phyloP scores from a whole-genome alignment of 2,797 vertebrate species.

The Oceanodroma leucorhoa region DNA sequence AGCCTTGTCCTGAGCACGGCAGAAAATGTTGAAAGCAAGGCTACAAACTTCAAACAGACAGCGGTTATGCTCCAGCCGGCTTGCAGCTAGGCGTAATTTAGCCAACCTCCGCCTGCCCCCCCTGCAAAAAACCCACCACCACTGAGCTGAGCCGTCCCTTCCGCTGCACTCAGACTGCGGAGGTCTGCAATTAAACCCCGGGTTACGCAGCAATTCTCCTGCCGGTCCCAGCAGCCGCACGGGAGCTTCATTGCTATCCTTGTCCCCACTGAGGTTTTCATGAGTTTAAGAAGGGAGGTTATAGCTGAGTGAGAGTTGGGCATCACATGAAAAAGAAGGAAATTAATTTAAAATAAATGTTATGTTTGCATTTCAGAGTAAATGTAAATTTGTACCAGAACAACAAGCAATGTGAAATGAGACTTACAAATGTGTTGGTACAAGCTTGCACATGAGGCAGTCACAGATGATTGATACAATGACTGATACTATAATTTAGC shows the following conservation, averaged over 20 bases:
- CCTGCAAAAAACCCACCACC: not conserved
- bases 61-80: not conserved
- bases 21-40: not conserved
- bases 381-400: not conserved
- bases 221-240: not conserved
- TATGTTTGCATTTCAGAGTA: not conserved
- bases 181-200: not conserved
- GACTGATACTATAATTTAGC: slow-evolving; percentile 19
- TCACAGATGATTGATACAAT: slow-evolving; percentile 20
- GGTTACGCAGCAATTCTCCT: not conserved
- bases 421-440: not conserved
- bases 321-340: not conserved
- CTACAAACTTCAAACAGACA: not conserved
- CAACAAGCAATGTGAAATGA: not conserved
- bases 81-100: not conserved
- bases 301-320: not conserved
- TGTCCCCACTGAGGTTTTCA: not conserved
- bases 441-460: not conserved
- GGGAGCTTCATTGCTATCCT: not conserved
- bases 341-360: not conserved
- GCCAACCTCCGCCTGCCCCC: not conserved
- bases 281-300: not conserved
- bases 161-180: accelerated
- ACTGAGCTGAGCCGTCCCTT: not conserved
- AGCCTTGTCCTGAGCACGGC: not conserved